Evolutionary conservation across 2,888 invertebrate genomes (phyloP).

Genomic region (Agrotis segetum): DNA sequence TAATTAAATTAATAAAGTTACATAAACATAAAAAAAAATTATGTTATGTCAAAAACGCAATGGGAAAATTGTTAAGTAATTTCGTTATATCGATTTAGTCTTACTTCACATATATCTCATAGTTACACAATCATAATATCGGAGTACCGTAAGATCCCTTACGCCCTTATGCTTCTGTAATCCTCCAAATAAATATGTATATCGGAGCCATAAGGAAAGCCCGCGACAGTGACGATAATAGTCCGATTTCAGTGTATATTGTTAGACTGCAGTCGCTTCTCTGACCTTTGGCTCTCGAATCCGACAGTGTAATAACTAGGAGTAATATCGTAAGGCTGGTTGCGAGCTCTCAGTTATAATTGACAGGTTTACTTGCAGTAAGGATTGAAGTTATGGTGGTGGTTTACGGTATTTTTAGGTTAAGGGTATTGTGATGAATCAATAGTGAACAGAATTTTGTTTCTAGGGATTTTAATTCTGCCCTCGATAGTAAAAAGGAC

Average conservation of each 20-base stretch:
- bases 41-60: too few species aligned
- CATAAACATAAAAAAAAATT: too few species aligned
- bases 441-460: neutral
- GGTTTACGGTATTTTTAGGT: neutral
- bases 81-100: neutral
- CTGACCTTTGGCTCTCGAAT: conserved; percentile 61
- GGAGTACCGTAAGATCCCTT: conserved; percentile 5
- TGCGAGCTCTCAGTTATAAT: conserved; percentile 45
- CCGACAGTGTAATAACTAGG: conserved; percentile 59
- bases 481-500: too few species aligned
- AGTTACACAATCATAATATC: neutral
- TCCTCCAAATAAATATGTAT: conserved; percentile 44
- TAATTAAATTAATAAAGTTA: too few species aligned
- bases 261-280: conserved; percentile 38
- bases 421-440: conserved; percentile 2
- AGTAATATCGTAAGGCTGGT: conserved; percentile 51
- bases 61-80: too few species aligned
- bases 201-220: conserved; percentile 42
- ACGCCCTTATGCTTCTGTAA: conserved; percentile 3
- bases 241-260: conserved; percentile 56
- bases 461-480: too few species aligned
- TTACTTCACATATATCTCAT: neutral
- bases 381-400: conserved; percentile 40
- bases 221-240: conserved; percentile 46
- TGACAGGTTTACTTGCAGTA: conserved; percentile 49